Base-by-base conservation (phyloP, 2,113 vertebrate species). In the Thomomys bottae region DNA sequence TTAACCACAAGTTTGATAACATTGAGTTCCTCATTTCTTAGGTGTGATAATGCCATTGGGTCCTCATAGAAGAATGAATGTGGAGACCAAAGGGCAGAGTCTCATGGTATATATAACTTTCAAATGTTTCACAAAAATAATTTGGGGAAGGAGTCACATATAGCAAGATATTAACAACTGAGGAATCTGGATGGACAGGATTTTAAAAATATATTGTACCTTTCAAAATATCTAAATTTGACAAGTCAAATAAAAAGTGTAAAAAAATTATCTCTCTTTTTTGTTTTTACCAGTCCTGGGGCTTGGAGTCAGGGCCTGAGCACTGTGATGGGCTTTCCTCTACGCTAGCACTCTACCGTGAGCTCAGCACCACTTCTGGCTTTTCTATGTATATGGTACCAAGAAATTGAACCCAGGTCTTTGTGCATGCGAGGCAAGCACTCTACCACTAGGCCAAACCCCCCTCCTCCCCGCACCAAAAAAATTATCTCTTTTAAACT, bases 211-310 rank as follows among this genome's bases (percentile, higher is more conserved):
- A 83, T 61, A 57, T 30, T 38, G 7, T 26, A 23, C 23, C 42
- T 86, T 87, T 76, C 38, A 36, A 26, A 64, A 42, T 72, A 45
- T 63, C 21, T 38, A 54, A 21, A 17, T 70, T 87, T 66, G 32
- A 75, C 64, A 76, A 87, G 79, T 66, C 40, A 87, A 87, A 84
- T 59, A 32, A 38, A 80, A 63, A 63, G 24, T 1, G 5, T 81
- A 64, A 57, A 34, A n/a, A 88, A 83, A 83, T 75, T 36, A 68
- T 10, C 72, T 61, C 77, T 90, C 89, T 57, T 89, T n/a, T n/a
- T n/a, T n/a, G n/a, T n/a, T n/a, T n/a, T n/a, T n/a, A n/a, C n/a
- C n/a, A n/a, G n/a, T n/a, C n/a, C n/a, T n/a, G n/a, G n/a, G n/a
- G n/a, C n/a, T n/a, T n/a, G n/a, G n/a, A n/a, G n/a, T n/a, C n/a